Evolutionary conservation across 2,888 invertebrate genomes (phyloP), one percentile per base, ranked within the genome.

Genomic region (Amaurobius ferox): DNA sequence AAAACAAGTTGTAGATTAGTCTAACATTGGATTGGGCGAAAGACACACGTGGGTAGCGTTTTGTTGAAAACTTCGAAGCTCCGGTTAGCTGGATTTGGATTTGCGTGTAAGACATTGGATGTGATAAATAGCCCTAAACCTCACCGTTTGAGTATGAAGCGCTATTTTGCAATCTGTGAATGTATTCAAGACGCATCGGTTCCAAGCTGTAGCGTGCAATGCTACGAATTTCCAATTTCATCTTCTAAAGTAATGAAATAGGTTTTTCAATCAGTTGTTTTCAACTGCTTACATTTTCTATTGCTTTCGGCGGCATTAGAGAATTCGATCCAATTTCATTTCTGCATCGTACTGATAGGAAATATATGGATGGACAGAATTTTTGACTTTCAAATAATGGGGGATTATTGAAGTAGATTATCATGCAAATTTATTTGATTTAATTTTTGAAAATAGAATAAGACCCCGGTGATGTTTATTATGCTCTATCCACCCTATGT

Each of bases 1-100:
- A 74, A 81, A 81, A 81, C 73, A 81, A 81, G 81, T 70, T 81
- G 81, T 81, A 74, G 74, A 81, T 81, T 68, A 74, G 81, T 28
- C 61, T 44, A 32, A 11, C 72, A 61, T 72, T 55, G 72, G 30
- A 81, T 74, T 62, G 73, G 23, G 67, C 23, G 44, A 44, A 35
- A 23, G 26, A 71, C 55, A 71, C 66, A 35, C 23, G 28, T 16
- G 28, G 11, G 23, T 32, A 35, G 29, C 13, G 62, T 66, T 74
- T 80, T 64, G 81, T 28, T 81, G 81, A 81, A 68, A 81, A 74
- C 44, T 74, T 81, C 28, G 68, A 68, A 81, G 81, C 44, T 74
- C 74, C 28, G 68, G 81, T 81, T 81, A 74, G 74, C 67, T 39
- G 9, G 39, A 26, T 13, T 68, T 61, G 29, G 40, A 29, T 26